Conservation (phyloP, 2,113 vertebrate genomes). For the Edolisoma coerulescens region DNA sequence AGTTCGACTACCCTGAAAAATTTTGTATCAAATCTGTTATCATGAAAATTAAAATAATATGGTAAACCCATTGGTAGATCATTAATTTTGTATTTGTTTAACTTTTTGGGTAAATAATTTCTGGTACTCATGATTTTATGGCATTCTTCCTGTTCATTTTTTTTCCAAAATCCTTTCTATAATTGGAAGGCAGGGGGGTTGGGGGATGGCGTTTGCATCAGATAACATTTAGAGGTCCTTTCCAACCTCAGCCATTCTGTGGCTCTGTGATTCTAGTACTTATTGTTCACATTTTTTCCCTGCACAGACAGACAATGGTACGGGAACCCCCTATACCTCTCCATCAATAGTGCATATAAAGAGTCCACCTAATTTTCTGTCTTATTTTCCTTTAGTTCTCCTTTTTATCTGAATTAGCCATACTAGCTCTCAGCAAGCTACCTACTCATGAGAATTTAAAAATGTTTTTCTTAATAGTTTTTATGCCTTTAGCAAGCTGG, state of each 20-base stretch:
- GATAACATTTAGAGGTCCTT: neutral
- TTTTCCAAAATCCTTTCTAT: neutral
- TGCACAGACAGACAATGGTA: neutral
- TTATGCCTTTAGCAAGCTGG: neutral
- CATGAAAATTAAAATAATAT: neutral
- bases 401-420: neutral
- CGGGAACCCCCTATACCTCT: fast-evolving
- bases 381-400: neutral
- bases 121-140: neutral
- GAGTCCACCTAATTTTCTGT: neutral
- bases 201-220: fast-evolving
- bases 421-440: neutral
- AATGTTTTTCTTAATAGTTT: neutral
- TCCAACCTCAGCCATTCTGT: neutral
- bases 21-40: neutral
- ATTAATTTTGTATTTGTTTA: neutral
- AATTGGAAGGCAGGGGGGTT: fast-evolving
- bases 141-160: neutral
- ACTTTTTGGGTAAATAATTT: neutral
- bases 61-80: fast-evolving
- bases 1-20: neutral
- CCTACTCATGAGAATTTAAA: neutral
- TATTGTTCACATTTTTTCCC: neutral
- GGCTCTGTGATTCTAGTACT: neutral
- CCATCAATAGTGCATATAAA: neutral